Evolutionary conservation across 2,888 invertebrate species (phyloP), one percentile per base, ranked within the genome.

Genomic region (Mimas tiliae): DNA sequence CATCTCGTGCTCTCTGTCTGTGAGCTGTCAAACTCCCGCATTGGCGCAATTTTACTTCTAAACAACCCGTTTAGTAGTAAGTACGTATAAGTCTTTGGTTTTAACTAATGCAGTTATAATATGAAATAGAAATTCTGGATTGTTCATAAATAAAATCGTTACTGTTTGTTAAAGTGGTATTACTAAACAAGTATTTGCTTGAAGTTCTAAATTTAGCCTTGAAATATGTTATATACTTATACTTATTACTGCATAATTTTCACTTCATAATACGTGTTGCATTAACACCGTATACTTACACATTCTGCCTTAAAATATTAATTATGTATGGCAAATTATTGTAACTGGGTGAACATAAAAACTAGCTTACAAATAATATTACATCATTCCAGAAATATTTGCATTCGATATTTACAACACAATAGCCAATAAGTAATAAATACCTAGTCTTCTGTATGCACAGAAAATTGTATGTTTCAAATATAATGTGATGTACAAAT

Each of bases 241-340:
- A n/a, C n/a, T n/a, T 27, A 27, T 27, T 27, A 27, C 27, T 27
- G 27, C 4, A 53, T n/a, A 34, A 53, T 8, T 34, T n/a, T 33
- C n/a, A 53, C 14, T 33, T 33, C 53, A 27, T n/a, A 53, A 33
- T 33, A 33, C 33, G 14, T 14, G 27, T 3, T 27, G 27, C 27
- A 27, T 33, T 7, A n/a, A 8, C 14, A 11, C 11, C 9, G 12
- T 51, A 38, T 51, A 16, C 19, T 51, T 2, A 8, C 21, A 52
- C 52, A 55, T 16, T 38, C 55, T 55, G 55, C 55, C 55, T 55
- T 55, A 55, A 55, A 33, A 55, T 55, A 55, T 55, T 38, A 55
- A 55, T 55, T 55, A 38, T 16, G 11, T 55, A 16, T 38, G 16
- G 16, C 11, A 55, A 16, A 11, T 34, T 8, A 55, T n/a, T 34